Base-by-base conservation (phyloP, 2,888 invertebrate genomes). In the Erynnis tages region DNA sequence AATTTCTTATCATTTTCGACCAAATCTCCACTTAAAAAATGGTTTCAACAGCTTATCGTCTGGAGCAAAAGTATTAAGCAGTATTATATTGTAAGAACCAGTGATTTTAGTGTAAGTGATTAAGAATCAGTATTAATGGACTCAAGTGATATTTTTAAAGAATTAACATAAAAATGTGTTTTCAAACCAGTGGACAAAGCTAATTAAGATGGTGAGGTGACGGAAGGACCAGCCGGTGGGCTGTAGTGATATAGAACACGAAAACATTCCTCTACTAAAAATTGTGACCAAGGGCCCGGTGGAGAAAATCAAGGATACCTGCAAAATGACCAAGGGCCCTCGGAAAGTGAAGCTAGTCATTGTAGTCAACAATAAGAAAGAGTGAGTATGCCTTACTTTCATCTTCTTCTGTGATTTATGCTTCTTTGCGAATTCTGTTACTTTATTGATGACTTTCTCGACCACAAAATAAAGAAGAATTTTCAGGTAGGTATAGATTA, bases 271-370 rank as follows among this genome's bases (percentile, higher is more conserved):
- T 69, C 79, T 89, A 76, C 67, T 88, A 81, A 89, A 88, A 83
- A 79, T 89, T 67, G 69, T 87, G 65, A 79, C 76, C 82, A 78
- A 85, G 89, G 89, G 88, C 89, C 89, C 89, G 62, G 63, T 67
- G 76, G 85, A 85, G 63, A 72, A 66, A 56, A 76, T 79, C 76
- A 84, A 84, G 75, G 86, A 85, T 70, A 69, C 76, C 71, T 88
- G 87, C 90, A 90, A 85, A 82, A 90, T 90, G 90, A 90, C 90
- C 73, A 90, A 90, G 89, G 90, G 90, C 86, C 90, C 90, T 82
- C 82, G 90, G 80, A 90, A 90, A 79, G 90, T 90, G 71, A 90
- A 90, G 64, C 88, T 90, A 83, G 90, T 90, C 87, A 90, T 90
- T 86, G 90, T 90, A 79, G 90, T 90, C 81, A 90, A 90, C 86